Conservation (phyloP, 2,113 vertebrate genomes). For the Callaeas wilsoni region DNA sequence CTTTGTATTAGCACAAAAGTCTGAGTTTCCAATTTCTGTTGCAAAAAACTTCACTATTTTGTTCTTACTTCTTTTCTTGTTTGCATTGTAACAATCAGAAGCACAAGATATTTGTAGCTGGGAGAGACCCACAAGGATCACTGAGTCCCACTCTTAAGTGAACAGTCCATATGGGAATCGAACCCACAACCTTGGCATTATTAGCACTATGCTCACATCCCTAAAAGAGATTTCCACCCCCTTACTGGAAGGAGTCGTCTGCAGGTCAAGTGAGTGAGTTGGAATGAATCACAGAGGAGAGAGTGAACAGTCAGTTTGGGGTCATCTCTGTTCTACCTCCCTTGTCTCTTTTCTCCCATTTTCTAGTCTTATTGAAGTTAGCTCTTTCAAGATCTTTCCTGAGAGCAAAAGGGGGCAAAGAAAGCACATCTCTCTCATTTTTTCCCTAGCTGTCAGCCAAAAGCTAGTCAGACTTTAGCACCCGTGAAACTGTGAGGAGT, state of each 20-base stretch:
- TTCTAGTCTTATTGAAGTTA: not conserved
- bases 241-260: not conserved
- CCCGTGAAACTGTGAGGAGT: not conserved
- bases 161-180: fast-evolving
- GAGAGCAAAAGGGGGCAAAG: constrained; percentile 1
- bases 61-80: not conserved
- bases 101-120: not conserved
- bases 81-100: not conserved
- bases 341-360: not conserved
- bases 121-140: not conserved
- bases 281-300: constrained; percentile 7
- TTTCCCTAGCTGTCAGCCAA: not conserved
- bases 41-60: not conserved
- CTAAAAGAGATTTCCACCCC: not conserved
- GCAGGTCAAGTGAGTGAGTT: not conserved
- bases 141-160: not conserved
- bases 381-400: not conserved
- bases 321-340: not conserved
- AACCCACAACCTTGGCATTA: not conserved
- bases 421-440: not conserved
- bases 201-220: not conserved
- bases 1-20: not conserved
- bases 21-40: not conserved
- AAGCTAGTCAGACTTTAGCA: not conserved
- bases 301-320: not conserved